Base-by-base conservation (phyloP, 2,113 vertebrate species). In the Columba janthina region DNA sequence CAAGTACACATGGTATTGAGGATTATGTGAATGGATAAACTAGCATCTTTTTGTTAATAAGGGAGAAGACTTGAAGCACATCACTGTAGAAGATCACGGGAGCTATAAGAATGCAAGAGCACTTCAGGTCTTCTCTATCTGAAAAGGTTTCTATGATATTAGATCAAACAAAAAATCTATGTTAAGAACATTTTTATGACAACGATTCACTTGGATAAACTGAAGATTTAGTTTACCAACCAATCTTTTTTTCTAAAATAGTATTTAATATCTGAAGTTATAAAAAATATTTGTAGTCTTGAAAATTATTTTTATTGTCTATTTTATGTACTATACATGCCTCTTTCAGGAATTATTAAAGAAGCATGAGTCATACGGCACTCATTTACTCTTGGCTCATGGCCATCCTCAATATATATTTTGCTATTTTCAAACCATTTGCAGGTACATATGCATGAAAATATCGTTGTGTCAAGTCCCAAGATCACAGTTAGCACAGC, bases 231-330 rank as follows among this genome's bases (percentile, higher is more conserved):
- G 98, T 97, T 94, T 93, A 95, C 75, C 86, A 79, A 97, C 89
- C 20, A 18, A 88, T 80, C 89, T 85, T 97, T 96, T 96, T 96
- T 96, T 94, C 97, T 93, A 97, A 98, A 98, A 98, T 96, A 98
- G 91, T 93, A 95, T 97, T 97, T 96, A 75, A 94, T 95, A 96
- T 98, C 95, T 95, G 97, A 97, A 98, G 96, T 97, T 98, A 98
- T 98, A 96, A 98, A 98, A 98, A 98, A 98, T 98, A 98, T 96
- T 97, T 97, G 96, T 97, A 96, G 95, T 97, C 95, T 97, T 91
- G 96, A 98, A 98, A 98, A 98, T 97, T 97, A 95, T 94, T 96
- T 97, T 97, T 97, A 95, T 97, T 97, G 94, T 97, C 94, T 96
- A 96, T 88, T 98, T 97, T 97, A 97, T 85, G 95, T 96, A 94